Conservation (phyloP, 2,113 vertebrate genomes). For the Sceloporus tristichus region DNA sequence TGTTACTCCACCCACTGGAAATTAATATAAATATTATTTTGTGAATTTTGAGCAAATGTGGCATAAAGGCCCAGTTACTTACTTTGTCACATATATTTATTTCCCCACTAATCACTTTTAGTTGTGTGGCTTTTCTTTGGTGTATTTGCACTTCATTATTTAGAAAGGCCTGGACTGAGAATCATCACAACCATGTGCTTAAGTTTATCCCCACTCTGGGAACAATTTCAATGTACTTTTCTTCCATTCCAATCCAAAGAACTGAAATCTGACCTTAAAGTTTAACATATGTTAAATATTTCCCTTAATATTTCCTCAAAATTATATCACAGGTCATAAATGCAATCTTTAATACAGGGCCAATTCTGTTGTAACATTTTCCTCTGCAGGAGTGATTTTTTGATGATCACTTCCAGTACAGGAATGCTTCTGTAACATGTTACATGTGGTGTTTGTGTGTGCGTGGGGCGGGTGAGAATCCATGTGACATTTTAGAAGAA, state of each 20-base stretch:
- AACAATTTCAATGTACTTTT: constrained; percentile 13
- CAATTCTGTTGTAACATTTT: constrained; percentile 17
- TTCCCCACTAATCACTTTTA: not conserved
- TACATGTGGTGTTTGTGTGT: not conserved
- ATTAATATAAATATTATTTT: not conserved
- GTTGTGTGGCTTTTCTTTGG: not conserved
- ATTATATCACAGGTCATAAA: constrained; percentile 29
- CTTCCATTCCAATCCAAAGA: constrained; percentile 3
- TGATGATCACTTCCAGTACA: not conserved
- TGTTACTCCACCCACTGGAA: not conserved
- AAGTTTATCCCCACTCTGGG: not conserved
- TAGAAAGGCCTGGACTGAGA: not conserved
- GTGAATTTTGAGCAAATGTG: not conserved
- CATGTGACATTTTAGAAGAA: not conserved
- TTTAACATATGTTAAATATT: constrained; percentile 23
- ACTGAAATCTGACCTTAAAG: constrained; percentile 19
- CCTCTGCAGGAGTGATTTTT: not conserved
- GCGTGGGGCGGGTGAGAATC: not conserved
- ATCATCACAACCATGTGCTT: not conserved
- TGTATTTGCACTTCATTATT: constrained; percentile 7
- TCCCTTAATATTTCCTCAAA: constrained; percentile 20
- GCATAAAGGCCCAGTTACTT: too few species aligned
- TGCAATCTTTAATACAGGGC: constrained; percentile 17
- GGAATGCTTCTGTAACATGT: not conserved
- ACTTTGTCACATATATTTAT: not conserved